Conservation (phyloP, 1,140 invertebrate genomes). For the Eumaeus atala region DNA sequence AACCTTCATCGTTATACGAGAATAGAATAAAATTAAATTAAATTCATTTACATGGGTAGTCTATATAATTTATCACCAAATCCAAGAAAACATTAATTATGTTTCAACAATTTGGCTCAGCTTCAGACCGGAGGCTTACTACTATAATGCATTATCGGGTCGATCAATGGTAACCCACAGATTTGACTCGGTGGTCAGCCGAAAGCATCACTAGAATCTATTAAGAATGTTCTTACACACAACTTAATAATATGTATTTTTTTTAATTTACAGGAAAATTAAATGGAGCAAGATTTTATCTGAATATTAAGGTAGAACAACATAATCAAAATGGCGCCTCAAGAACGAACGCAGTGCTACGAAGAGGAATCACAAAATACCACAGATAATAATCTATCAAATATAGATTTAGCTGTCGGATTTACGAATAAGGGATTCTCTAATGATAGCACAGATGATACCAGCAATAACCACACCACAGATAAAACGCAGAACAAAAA, state of each 20-base stretch:
- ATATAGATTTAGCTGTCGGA: slow-evolving; percentile 45
- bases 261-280: neutral
- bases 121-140: no score
- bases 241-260: neutral
- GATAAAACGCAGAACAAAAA: slow-evolving; percentile 45
- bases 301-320: neutral
- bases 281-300: neutral
- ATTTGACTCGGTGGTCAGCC: no score
- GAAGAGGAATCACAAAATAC: slow-evolving; percentile 46
- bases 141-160: no score
- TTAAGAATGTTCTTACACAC: neutral
- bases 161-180: no score
- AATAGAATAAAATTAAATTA: no score
- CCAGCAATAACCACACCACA: slow-evolving; percentile 33
- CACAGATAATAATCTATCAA: slow-evolving; percentile 55
- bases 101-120: no score
- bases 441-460: slow-evolving; percentile 40
- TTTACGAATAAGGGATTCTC: slow-evolving; percentile 54
- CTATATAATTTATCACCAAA: no score
- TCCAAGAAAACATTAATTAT: no score
- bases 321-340: slow-evolving; percentile 62
- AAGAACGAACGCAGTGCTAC: slow-evolving; percentile 59
- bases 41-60: no score
- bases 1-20: no score
- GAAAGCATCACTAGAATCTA: neutral